Evolutionary conservation across 1,140 invertebrate genomes (phyloP), one percentile per base, ranked within the genome.

Genomic region (Drosophila leontia): DNA sequence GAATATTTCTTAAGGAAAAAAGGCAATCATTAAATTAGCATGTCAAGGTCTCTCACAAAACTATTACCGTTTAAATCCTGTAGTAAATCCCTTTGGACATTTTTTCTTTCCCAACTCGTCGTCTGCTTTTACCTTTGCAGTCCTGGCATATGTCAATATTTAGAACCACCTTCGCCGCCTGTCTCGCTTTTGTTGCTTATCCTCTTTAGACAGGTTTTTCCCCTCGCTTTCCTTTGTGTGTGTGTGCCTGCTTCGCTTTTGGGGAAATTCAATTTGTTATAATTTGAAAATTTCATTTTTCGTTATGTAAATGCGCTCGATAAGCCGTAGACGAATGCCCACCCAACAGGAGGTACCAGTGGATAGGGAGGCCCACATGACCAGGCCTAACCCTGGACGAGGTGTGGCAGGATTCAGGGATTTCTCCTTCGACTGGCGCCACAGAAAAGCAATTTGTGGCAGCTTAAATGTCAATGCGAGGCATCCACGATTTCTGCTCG

Each of bases 281-380:
- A 88, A 88, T 90, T 88, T 82, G 85, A 85, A 88, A 85, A 85
- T 88, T 85, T 85, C 85, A 84, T 90, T 88, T 88, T 83, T 58
- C 74, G 64, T 84, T 88, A 88, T 88, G 85, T 68, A 88, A 88
- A 90, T 88, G 59, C 64, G 64, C 29, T 59, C 69, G 74, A 88
- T 83, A 87, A 88, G 84, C 80, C 53, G 34, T 57, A 71, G 53
- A 70, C 62, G 64, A 69, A 55, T 65, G 58, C 32, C 34, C 2
- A 41, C 41, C 51, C 29, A 57, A 64, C 37, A 17, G 55, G 42
- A 26, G 13, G 19, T 41, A 15, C 39, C 13, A 29, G n/a, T 32
- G 44, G 29, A 12, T n/a, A 2, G 48, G 48, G 11, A 7, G 17
- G 4, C 44, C 53, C 42, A 56, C 42, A 68, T 77, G 71, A 76